Percentiles rank a stretch among this genome's conserved stretches.
These are phyloP conservation scores for Ganaspis sp. DNA, from an alignment of 1,140 invertebrate genomes.

Conservation along the genomic window DNA sequence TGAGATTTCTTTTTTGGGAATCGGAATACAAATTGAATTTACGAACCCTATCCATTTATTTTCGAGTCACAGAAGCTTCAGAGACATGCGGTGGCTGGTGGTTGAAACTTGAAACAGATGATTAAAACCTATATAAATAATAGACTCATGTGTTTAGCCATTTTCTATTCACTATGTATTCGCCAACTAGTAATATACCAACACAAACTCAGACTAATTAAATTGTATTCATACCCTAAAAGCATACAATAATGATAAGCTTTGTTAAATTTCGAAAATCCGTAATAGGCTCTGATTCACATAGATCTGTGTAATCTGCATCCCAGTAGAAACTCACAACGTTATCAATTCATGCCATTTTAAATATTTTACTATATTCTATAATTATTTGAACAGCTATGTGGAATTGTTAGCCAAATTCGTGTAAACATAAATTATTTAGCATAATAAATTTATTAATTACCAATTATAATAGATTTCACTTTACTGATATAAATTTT, in stretches of 20 bases:
- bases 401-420: too few relatives aligned
- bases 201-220: slow-evolving; percentile 57
- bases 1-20: slow-evolving; percentile 8
- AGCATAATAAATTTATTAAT: too few relatives aligned
- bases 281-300: not conserved
- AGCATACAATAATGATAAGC: slow-evolving; percentile 52
- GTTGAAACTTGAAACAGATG: slow-evolving; percentile 54
- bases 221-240: slow-evolving; percentile 46
- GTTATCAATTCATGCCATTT: too few relatives aligned
- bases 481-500: too few relatives aligned
- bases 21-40: slow-evolving; percentile 50
- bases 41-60: slow-evolving; percentile 47
- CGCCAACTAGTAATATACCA: slow-evolving; percentile 44
- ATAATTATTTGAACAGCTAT: too few relatives aligned
- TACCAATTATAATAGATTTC: too few relatives aligned
- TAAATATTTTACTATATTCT: too few relatives aligned
- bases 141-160: slow-evolving; percentile 41
- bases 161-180: slow-evolving; percentile 48
- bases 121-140: slow-evolving; percentile 59
- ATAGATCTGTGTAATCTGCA: not conserved
- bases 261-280: slow-evolving; percentile 40
- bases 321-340: not conserved
- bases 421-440: too few relatives aligned
- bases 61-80: slow-evolving; percentile 39
- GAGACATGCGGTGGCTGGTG: slow-evolving; percentile 25